phyloP scores from a whole-genome alignment of 1,140 invertebrate genomes.

The Pollicipes pollicipes region DNA sequence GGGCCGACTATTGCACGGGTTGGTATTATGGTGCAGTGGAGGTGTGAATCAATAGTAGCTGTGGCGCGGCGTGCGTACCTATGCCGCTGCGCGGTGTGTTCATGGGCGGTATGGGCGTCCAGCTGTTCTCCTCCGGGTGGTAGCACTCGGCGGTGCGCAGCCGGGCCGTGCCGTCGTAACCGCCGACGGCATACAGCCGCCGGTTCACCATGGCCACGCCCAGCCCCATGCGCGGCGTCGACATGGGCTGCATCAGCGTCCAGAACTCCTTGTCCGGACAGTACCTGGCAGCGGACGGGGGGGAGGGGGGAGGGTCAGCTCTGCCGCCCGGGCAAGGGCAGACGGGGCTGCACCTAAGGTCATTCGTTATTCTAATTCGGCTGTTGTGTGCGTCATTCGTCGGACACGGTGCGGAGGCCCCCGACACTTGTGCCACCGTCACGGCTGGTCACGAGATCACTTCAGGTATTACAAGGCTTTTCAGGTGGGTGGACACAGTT shows the following conservation, averaged over 20 bases:
- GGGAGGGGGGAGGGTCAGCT: not conserved
- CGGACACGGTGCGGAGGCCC: too few species aligned
- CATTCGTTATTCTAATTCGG: too few species aligned
- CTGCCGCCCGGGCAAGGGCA: not conserved
- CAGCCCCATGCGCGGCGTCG: slow-evolving; percentile 58
- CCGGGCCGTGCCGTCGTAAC: slow-evolving; percentile 59
- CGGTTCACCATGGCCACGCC: slow-evolving; percentile 84
- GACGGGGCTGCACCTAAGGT: too few species aligned
- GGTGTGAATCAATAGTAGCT: too few species aligned
- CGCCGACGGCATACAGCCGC: slow-evolving; percentile 72
- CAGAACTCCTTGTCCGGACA: slow-evolving; percentile 74
- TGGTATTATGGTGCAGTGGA: too few species aligned
- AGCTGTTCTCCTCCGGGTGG: slow-evolving; percentile 70
- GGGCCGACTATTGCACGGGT: too few species aligned
- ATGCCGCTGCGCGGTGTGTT: slow-evolving; percentile 57
- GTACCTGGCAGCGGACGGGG: slow-evolving; percentile 9
- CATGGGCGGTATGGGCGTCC: slow-evolving; percentile 58
- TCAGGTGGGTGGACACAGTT: too few species aligned
- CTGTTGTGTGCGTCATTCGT: too few species aligned
- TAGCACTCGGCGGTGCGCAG: slow-evolving; percentile 76
- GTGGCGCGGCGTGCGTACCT: slow-evolving; percentile 32
- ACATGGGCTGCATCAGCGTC: slow-evolving; percentile 64
- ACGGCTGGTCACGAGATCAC: too few species aligned
- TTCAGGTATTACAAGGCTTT: too few species aligned
- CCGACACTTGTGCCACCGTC: too few species aligned